Conservation (phyloP, 2,797 vertebrate species). For the Megaceryle alcyon region DNA sequence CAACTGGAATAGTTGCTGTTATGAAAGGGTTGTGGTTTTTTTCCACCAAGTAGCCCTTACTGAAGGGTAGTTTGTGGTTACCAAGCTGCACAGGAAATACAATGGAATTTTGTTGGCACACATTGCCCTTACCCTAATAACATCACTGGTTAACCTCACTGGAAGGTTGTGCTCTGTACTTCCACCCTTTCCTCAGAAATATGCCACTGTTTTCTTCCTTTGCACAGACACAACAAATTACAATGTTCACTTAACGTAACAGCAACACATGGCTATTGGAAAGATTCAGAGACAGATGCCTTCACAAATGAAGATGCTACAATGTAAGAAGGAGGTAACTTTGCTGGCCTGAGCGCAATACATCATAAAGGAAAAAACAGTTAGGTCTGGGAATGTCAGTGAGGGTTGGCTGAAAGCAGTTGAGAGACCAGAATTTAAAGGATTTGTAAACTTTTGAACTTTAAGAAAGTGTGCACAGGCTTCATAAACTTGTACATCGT, state of each 20-base stretch:
- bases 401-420: no score
- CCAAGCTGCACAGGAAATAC: not conserved
- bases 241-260: rapidly evolving
- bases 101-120: not conserved
- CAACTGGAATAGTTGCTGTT: not conserved
- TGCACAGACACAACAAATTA: not conserved
- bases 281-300: no score
- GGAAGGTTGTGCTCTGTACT: not conserved
- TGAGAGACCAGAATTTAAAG: no score
- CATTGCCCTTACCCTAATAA: not conserved
- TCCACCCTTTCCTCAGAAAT: not conserved
- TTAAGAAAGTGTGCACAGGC: no score
- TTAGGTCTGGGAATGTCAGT: no score
- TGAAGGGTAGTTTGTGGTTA: not conserved
- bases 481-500: no score
- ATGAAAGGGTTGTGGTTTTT: not conserved
- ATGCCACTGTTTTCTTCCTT: not conserved
- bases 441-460: no score
- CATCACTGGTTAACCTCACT: not conserved
- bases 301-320: no score
- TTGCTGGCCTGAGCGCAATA: no score
- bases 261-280: not conserved
- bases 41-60: not conserved
- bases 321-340: no score
- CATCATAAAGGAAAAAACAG: no score